Evolutionary conservation across 92 coral and sea anemone species (phyloP), one percentile per base, ranked within the genome.

Genomic region (Micromussa lordhowensis): DNA sequence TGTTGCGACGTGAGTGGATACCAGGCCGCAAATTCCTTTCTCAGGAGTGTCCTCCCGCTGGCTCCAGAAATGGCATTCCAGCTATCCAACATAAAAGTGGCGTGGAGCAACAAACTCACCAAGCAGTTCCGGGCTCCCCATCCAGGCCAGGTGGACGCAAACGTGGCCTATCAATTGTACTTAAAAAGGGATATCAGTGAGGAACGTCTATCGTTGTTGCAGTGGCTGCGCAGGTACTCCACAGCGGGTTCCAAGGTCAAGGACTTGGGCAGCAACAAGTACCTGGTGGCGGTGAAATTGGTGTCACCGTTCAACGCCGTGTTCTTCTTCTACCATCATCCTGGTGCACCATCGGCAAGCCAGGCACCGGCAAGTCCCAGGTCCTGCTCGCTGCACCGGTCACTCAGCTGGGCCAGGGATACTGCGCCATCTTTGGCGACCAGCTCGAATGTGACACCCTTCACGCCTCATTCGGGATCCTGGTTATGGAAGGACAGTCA

Each of bases 61-160:
- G 91, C 68, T 28, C 91, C 91, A 0, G 91, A 91, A 44, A 91
- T 91, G 91, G 31, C 72, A 3, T 24, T 77, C 9, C 68, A 80
- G 26, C 15, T 87, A 3, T 78, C 82, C 3, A 31, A 24, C 17
- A 13, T 48, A 14, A 91, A 87, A 49, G 71, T 58, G 26, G 76
- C 69, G 1, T 82, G 91, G 88, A 81, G 86, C 0, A 77, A 78
- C 32, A 84, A 84, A 21, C 31, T 68, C 18, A 89, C 81, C 0
- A 79, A 64, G 49, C 74, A 82, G 55, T 84, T 59, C 24, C 38
- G 75, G 0, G 71, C 55, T 8, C 76, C 81, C 5, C 12, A 48
- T 26, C 69, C 80, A 0, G 28, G 76, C 0, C 85, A 82, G 19
- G 61, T 58, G 24, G 54, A 1, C 0, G 28, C 14, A 1, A 64